phyloP scores from a whole-genome alignment of 2,797 vertebrate species.

The Lates japonicus region DNA sequence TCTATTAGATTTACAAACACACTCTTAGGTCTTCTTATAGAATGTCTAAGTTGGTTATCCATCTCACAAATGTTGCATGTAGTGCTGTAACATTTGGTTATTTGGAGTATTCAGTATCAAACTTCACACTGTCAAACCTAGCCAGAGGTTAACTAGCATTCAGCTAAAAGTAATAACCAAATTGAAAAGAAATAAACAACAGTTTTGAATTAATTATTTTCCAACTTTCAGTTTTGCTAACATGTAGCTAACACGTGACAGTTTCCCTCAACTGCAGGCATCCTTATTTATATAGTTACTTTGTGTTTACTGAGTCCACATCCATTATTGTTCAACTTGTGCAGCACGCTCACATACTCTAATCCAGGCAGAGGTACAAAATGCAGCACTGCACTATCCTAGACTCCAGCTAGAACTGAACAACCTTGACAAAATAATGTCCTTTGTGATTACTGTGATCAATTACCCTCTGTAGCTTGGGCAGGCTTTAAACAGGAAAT shows the following conservation, averaged over 20 bases:
- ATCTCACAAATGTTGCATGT: background rate
- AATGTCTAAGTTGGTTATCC: background rate
- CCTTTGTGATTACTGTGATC: slow-evolving; percentile 17
- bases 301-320: background rate
- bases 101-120: background rate
- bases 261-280: too few relatives aligned
- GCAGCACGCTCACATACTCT: background rate
- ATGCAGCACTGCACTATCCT: background rate
- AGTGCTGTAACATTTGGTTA: background rate
- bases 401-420: background rate
- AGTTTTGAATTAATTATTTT: background rate
- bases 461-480: background rate
- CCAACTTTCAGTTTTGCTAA: too few relatives aligned
- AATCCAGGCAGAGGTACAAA: background rate
- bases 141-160: too few relatives aligned
- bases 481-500: slow-evolving; percentile 1
- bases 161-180: background rate
- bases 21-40: background rate
- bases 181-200: background rate
- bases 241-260: too few relatives aligned
- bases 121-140: background rate
- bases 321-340: background rate
- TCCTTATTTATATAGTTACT: background rate
- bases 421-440: slow-evolving; percentile 4
- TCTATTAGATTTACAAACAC: background rate